Evolutionary conservation across 2,888 invertebrate genomes (phyloP), one percentile per base, ranked within the genome.

Genomic region (Notocelia uddmanniana): DNA sequence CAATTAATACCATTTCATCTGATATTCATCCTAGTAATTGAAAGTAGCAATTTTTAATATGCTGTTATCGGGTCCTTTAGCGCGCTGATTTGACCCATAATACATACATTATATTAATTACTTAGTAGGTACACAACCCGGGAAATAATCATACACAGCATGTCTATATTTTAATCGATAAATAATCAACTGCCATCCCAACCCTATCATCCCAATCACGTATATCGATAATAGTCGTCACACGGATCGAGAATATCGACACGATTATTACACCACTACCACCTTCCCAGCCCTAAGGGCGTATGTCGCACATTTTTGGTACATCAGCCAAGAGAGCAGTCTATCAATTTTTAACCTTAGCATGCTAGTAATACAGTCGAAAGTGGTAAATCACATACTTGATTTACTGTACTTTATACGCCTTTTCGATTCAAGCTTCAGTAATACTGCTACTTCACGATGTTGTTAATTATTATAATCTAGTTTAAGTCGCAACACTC

Each of bases 221-320:
- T 26, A 26, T 23, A 55, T 55, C 55, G 55, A 55, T 55, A 31
- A 23, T 31, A 37, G 59, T 37, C 59, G 59, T 37, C 41, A 59
- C 34, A 23, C 59, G 18, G 23, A 21, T 57, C 57, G 26, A 19
- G n/a, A 45, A 10, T 31, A 67, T 67, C 57, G 67, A 57, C 55
- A 57, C 57, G 55, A 48, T 10, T 23, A 26, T 55, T 45, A 37
- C 66, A 66, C 23, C 66, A 55, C 45, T 66, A 66, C n/a, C 11
- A 31, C 18, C n/a, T n/a, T 55, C 26, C n/a, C 26, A 2, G 9
- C 26, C 23, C 15, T 15, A 55, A 55, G 15, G 23, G n/a, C 55
- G 23, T 55, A 55, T 23, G n/a, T 55, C 21, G 1, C 55, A 55
- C 15, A 15, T 9, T 26, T n/a, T 15, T n/a, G 2, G 8, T 15